These are phyloP conservation scores for Malurus elegans DNA, from an alignment of 2,113 vertebrate species.

Conservation along the genomic window DNA sequence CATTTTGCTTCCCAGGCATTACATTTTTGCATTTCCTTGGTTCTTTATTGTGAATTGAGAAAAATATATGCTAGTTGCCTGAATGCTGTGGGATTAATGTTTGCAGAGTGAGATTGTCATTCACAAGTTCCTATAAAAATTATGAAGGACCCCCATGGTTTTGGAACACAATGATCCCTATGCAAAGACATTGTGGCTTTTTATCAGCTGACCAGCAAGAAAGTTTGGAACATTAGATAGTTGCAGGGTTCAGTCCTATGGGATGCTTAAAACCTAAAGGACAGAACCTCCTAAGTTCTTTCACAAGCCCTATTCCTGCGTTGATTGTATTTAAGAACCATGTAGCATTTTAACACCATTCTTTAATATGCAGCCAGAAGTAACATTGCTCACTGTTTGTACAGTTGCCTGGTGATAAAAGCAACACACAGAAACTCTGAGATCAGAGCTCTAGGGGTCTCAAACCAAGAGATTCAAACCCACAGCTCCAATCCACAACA, in stretches of 20 bases:
- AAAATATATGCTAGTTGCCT: neutral
- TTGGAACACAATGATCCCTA: neutral
- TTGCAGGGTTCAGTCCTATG: neutral
- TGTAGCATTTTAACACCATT: neutral
- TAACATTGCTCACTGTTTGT: neutral
- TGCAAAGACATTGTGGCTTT: neutral
- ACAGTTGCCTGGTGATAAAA: neutral
- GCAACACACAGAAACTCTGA: neutral
- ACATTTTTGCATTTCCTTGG: neutral
- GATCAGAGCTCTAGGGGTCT: neutral
- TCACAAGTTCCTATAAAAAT: neutral
- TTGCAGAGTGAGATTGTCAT: neutral
- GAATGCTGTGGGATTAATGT: neutral
- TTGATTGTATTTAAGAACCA: neutral
- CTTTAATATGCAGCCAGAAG: neutral
- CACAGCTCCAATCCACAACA: neutral
- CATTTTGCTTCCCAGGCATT: neutral
- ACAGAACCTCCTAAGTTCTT: neutral
- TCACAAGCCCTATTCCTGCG: neutral
- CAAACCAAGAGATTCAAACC: neutral
- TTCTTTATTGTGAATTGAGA: neutral
- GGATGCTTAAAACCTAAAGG: neutral
- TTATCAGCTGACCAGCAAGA: neutral
- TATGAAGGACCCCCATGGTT: neutral
- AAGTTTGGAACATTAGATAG: neutral